These are phyloP conservation scores for Dolichopus griseipennis DNA, from an alignment of 2,888 invertebrate genomes.

Conservation along the genomic window DNA sequence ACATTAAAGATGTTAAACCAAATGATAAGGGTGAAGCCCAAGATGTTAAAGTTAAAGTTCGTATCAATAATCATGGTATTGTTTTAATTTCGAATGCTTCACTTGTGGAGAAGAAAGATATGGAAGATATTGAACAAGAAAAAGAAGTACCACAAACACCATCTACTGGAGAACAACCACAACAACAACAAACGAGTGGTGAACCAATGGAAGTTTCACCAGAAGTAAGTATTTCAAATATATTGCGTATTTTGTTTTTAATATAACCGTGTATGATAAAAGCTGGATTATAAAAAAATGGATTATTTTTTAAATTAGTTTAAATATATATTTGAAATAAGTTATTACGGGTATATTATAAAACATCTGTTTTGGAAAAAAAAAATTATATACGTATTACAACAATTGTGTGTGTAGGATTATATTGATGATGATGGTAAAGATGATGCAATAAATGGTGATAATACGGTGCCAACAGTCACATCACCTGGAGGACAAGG, in stretches of 20 bases:
- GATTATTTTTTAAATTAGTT: background rate
- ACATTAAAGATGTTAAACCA: slow-evolving; percentile 74
- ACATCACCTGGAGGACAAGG: slow-evolving; percentile 49
- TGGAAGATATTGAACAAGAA: slow-evolving; percentile 23
- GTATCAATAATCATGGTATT: slow-evolving; percentile 89
- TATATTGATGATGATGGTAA: slow-evolving; percentile 39
- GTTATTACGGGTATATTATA: background rate
- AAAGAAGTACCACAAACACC: slow-evolving; percentile 25
- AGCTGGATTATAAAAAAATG: background rate
- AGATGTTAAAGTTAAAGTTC: slow-evolving; percentile 92
- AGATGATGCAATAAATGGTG: slow-evolving; percentile 31
- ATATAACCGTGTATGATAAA: background rate
- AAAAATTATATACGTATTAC: slow-evolving; percentile 6
- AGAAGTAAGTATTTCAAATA: slow-evolving; percentile 39
- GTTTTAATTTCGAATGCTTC: slow-evolving; percentile 81
- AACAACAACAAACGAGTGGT: slow-evolving; percentile 33
- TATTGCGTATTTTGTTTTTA: slow-evolving; percentile 9
- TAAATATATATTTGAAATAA: background rate
- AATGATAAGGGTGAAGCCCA: slow-evolving; percentile 82
- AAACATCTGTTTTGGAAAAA: background rate
- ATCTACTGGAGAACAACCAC: slow-evolving; percentile 30
- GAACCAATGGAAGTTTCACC: slow-evolving; percentile 47
- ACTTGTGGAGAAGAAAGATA: slow-evolving; percentile 63
- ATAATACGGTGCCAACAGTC: slow-evolving; percentile 42
- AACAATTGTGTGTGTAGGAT: slow-evolving; percentile 33